Percentiles rank a stretch among this genome's conserved stretches.
These are phyloP conservation scores for Argyrosomus japonicus DNA, from an alignment of 2,113 vertebrate genomes.

Conservation along the genomic window DNA sequence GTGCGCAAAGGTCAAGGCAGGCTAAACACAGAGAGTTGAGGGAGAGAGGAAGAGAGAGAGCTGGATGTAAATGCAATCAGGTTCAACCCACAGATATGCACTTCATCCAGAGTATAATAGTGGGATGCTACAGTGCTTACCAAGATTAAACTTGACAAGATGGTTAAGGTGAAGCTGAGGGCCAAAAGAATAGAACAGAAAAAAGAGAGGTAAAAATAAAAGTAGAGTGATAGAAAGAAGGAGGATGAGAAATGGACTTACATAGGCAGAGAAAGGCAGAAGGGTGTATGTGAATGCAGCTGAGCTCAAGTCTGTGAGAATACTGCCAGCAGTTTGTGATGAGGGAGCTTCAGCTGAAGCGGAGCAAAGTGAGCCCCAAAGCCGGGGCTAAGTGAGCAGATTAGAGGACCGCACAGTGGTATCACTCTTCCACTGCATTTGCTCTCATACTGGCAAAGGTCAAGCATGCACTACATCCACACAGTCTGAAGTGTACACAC, in stretches of 20 bases:
- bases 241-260: constrained; percentile 3
- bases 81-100: constrained; percentile 25
- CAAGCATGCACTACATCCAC: constrained; percentile 44
- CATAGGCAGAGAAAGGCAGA: not conserved
- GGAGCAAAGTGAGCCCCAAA: constrained; percentile 60
- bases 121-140: constrained; percentile 5
- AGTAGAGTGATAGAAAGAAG: not conserved
- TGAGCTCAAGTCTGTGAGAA: not conserved
- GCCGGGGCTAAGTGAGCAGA: constrained; percentile 68
- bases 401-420: constrained; percentile 62
- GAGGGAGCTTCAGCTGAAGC: constrained; percentile 64
- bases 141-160: constrained; percentile 21
- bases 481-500: not conserved
- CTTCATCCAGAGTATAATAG: constrained; percentile 25
- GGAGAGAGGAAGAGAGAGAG: constrained; percentile 3
- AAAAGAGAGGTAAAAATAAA: not conserved
- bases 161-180: constrained; percentile 3
- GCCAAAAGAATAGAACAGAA: not conserved
- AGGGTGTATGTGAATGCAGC: not conserved
- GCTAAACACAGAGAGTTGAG: constrained; percentile 7
- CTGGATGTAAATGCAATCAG: constrained; percentile 30
- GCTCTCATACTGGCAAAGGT: constrained; percentile 60
- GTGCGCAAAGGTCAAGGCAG: constrained; percentile 7
- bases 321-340: constrained; percentile 50
- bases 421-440: constrained; percentile 52